Base-by-base conservation (phyloP, 2,888 invertebrate genomes). In the Belgica antarctica region DNA sequence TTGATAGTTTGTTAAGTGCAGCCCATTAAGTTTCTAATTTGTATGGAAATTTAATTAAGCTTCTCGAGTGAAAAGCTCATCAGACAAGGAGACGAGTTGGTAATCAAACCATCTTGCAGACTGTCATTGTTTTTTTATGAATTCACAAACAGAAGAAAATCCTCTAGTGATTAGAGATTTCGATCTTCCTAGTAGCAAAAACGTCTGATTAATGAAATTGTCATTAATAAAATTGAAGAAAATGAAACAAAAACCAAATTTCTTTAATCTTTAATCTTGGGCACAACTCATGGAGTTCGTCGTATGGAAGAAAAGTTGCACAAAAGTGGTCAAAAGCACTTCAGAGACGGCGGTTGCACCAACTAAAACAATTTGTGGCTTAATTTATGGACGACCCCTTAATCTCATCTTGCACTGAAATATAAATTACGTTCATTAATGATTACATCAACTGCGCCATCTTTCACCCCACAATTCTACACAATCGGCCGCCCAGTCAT, bases 211-310 rank as follows among this genome's bases (percentile, higher is more conserved):
- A 31, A 31, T 31, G 31, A 41, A 41, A 41, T n/a, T 7, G 41
- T 41, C 41, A 41, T 41, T 41, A 41, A 41, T 41, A 41, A 41
- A 41, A 41, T 41, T 41, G 41, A 41, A 41, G 41, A 52, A 52
- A 52, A 52, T n/a, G n/a, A n/a, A n/a, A n/a, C n/a, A n/a, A n/a
- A n/a, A n/a, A n/a, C n/a, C n/a, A 19, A 52, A 17, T 52, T 7
- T 22, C 12, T 22, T 52, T 17, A 17, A 52, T 52, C 7, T 52
- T 52, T 22, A 17, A 8, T 52, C 17, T 2, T 52, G 19, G 15
- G 41, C 41, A 41, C 41, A 41, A 41, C n/a, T n/a, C n/a, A n/a
- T n/a, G n/a, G n/a, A n/a, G n/a, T n/a, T 5, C 41, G 41, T 4
- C n/a, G 4, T 3, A 41, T 41, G 41, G 41, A 5, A 41, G 41